Conservation (phyloP, 2,888 invertebrate genomes). For the Ormyrus rosae region DNA sequence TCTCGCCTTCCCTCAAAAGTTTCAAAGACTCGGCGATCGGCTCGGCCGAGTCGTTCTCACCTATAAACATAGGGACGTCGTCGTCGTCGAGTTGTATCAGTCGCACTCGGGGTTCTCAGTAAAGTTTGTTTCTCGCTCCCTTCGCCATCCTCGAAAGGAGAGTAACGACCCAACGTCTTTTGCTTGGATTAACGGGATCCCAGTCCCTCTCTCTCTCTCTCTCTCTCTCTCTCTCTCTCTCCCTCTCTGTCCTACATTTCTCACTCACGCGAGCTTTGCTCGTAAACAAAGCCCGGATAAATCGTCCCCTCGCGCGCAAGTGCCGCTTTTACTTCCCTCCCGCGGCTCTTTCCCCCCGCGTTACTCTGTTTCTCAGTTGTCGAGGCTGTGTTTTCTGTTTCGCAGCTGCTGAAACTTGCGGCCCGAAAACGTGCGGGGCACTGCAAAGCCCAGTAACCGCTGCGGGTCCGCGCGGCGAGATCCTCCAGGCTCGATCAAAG, state of each 20-base stretch:
- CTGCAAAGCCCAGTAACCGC: slow-evolving; percentile 28
- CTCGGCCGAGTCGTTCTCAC: slow-evolving; percentile 34
- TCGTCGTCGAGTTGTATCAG: slow-evolving; percentile 8
- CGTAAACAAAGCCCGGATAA: slow-evolving; percentile 69
- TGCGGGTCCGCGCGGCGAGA: slow-evolving; percentile 37
- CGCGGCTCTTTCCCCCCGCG: slow-evolving; percentile 10
- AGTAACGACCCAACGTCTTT: slow-evolving; percentile 59
- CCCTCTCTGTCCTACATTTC: not conserved
- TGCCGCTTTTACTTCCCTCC: slow-evolving; percentile 26
- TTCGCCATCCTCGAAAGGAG: slow-evolving; percentile 3
- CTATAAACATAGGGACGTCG: slow-evolving; percentile 37
- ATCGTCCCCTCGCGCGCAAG: slow-evolving; percentile 57
- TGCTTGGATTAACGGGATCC: slow-evolving; percentile 63
- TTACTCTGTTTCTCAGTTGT: slow-evolving; percentile 30
- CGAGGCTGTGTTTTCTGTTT: slow-evolving; percentile 44
- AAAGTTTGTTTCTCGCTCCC: not conserved
- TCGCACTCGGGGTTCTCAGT: not conserved
- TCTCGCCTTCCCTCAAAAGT: slow-evolving; percentile 21
- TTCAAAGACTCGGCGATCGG: slow-evolving; percentile 32
- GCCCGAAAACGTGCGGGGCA: slow-evolving; percentile 30
- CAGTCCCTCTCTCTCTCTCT: slow-evolving; percentile 1
- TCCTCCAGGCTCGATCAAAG: slow-evolving; percentile 45
- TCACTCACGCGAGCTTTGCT: slow-evolving; percentile 44
- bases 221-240: slow-evolving; percentile 7
- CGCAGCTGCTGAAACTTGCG: slow-evolving; percentile 44